Percentiles rank a stretch among this genome's conserved stretches.
Conservation (phyloP, 2,888 invertebrate species). For the Patella depressa region DNA sequence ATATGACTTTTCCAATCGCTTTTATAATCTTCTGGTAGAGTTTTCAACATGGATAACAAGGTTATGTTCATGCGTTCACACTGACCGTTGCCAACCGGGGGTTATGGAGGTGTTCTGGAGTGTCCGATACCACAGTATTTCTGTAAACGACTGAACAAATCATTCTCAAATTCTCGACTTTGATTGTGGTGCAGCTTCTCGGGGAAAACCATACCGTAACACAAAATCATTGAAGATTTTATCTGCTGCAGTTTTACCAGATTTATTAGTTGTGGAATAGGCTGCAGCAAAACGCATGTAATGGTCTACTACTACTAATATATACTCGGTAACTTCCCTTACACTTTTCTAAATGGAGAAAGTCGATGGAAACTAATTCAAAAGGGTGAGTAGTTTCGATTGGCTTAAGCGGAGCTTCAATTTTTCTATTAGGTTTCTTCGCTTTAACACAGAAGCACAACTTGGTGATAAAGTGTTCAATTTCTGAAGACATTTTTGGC, state of each 20-base stretch:
- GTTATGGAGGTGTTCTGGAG: slow-evolving; percentile 21
- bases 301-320: slow-evolving; percentile 20
- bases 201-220: slow-evolving; percentile 27
- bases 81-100: slow-evolving; percentile 1
- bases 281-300: slow-evolving; percentile 21
- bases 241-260: too few species aligned
- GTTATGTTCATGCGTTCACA: slow-evolving; percentile 9
- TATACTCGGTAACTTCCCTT: slow-evolving; percentile 23
- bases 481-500: slow-evolving; percentile 12
- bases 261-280: slow-evolving; percentile 16
- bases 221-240: too few species aligned
- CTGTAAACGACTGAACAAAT: slow-evolving; percentile 5
- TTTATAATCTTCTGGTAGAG: background rate
- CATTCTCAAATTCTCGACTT: slow-evolving; percentile 42
- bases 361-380: slow-evolving; percentile 22
- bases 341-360: slow-evolving; percentile 22
- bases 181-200: slow-evolving; percentile 38
- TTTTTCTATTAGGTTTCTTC: background rate
- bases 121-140: background rate
- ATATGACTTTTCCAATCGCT: slow-evolving; percentile 19
- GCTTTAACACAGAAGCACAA: background rate
- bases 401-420: slow-evolving; percentile 2
- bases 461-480: background rate
- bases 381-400: slow-evolving; percentile 19
- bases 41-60: slow-evolving; percentile 7